Evolutionary conservation across 2,797 vertebrate species (phyloP), one percentile per base, ranked within the genome.

Genomic region (Sus cebifrons): DNA sequence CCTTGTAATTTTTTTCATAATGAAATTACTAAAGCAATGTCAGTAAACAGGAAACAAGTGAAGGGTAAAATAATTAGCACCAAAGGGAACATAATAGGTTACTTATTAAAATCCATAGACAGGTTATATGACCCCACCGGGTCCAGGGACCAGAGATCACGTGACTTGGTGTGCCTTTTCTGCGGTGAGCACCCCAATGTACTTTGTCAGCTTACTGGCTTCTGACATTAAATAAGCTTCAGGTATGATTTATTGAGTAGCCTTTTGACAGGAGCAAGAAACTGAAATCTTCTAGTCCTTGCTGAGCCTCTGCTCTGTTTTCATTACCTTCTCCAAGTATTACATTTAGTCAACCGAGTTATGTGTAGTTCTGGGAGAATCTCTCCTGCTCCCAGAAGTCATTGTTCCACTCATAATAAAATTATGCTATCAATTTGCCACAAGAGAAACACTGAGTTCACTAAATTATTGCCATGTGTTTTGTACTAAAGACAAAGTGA

Each of bases 71-170:
- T 99, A 99, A 99, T 99, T 99, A 99, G 98, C 98, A 97, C 98
- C 98, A 98, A 98, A 99, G 92, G 98, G 98, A 99, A 98, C 97
- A 97, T 98, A 99, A 99, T 99, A 99, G 99, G 98, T 99, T 99
- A 99, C 99, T 99, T 99, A 99, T 99, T 99, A 99, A 99, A 99
- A 99, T 99, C 99, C 98, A 98, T 98, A 98, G 98, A 98, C 95
- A 96, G 98, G 98, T 99, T 99, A 96, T 98, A 96, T 98, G 98
- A 99, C 98, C 98, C 99, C 98, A 98, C 98, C 97, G 97, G 84
- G 98, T 98, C 97, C 96, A 98, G 97, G 94, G 98, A 98, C 98
- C 98, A 94, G 96, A 98, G 98, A 98, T 98, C 98, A 99, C 95
- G 56, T 98, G 98, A 98, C 98, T 98, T 95, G 64, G 92, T 97